These are phyloP conservation scores for Stigmatopora nigra DNA, from an alignment of 2,113 vertebrate species.

Conservation along the genomic window DNA sequence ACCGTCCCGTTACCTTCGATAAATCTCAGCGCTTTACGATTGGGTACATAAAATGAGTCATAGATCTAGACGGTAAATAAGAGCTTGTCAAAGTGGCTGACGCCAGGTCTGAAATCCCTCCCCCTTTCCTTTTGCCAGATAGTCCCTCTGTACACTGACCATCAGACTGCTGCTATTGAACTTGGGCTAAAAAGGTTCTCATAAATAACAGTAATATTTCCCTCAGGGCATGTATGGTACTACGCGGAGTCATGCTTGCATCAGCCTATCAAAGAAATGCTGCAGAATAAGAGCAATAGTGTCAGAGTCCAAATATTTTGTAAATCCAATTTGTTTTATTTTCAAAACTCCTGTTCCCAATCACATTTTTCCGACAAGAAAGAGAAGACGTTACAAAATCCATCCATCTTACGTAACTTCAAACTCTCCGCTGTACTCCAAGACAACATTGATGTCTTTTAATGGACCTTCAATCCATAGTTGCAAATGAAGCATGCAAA, in stretches of 20 bases:
- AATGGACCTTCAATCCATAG: constrained; percentile 68
- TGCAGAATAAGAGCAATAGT: constrained; percentile 24
- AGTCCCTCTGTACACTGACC: constrained; percentile 50
- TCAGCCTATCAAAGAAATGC: constrained; percentile 49
- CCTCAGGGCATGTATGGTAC: constrained; percentile 41
- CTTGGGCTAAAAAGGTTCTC: constrained; percentile 59
- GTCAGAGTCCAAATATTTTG: constrained; percentile 22
- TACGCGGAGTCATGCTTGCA: constrained; percentile 52
- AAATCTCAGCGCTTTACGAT: constrained; percentile 77
- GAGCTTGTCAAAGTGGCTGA: constrained; percentile 68
- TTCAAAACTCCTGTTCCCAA: constrained; percentile 36
- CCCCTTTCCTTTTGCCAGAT: constrained; percentile 50
- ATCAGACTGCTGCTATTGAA: constrained; percentile 65
- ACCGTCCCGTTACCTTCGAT: constrained; percentile 65
- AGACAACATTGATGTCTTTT: constrained; percentile 63
- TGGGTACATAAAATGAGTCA: constrained; percentile 74
- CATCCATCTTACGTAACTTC: constrained; percentile 63
- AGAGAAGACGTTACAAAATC: constrained; percentile 61
- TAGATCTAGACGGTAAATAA: constrained; percentile 75
- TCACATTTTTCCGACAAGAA: constrained; percentile 43
- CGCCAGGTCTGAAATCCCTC: constrained; percentile 57
- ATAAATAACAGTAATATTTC: constrained; percentile 68
- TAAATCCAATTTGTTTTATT: constrained; percentile 24
- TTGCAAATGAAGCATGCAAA: constrained; percentile 67
- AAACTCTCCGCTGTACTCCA: constrained; percentile 52